Conservation (phyloP, 2,888 invertebrate species). For the Drosophila atripex region DNA sequence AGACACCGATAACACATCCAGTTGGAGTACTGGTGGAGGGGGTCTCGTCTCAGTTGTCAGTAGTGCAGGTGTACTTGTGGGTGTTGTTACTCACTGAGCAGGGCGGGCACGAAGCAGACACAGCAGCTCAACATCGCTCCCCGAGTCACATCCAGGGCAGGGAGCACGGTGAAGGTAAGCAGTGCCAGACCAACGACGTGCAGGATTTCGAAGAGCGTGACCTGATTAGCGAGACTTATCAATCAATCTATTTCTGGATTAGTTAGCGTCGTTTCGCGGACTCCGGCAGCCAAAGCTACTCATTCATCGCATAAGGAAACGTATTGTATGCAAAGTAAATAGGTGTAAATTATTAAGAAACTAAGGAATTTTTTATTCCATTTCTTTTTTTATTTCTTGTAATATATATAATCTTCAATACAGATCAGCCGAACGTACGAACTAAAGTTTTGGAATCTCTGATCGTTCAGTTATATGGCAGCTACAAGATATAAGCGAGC, state of each 20-base stretch:
- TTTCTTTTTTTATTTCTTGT: too few relatives aligned
- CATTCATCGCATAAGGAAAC: not conserved
- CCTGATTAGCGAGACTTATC: constrained; percentile 77
- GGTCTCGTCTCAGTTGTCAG: not conserved
- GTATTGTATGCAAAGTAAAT: not conserved
- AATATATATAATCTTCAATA: too few relatives aligned
- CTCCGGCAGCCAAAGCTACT: not conserved
- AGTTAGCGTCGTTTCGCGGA: not conserved
- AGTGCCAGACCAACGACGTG: constrained; percentile 91
- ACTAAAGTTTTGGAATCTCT: too few relatives aligned
- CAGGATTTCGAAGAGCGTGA: constrained; percentile 90
- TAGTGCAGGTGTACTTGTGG: constrained; percentile 4
- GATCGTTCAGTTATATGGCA: too few relatives aligned
- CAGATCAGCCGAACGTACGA: too few relatives aligned
- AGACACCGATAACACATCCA: constrained; percentile 57
- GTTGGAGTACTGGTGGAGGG: constrained; percentile 11
- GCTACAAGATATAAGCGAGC: too few relatives aligned
- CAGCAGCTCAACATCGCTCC: constrained; percentile 94
- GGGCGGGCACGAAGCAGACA: constrained; percentile 91
- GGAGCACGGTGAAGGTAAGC: constrained; percentile 90
- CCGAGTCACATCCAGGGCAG: constrained; percentile 91
- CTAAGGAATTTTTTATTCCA: not conserved
- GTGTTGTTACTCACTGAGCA: constrained; percentile 86
- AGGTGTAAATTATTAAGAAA: not conserved
- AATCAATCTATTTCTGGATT: constrained; percentile 44